These are phyloP conservation scores for Euphonia xanthogaster DNA, from an alignment of 2,797 vertebrate species.

Conservation along the genomic window DNA sequence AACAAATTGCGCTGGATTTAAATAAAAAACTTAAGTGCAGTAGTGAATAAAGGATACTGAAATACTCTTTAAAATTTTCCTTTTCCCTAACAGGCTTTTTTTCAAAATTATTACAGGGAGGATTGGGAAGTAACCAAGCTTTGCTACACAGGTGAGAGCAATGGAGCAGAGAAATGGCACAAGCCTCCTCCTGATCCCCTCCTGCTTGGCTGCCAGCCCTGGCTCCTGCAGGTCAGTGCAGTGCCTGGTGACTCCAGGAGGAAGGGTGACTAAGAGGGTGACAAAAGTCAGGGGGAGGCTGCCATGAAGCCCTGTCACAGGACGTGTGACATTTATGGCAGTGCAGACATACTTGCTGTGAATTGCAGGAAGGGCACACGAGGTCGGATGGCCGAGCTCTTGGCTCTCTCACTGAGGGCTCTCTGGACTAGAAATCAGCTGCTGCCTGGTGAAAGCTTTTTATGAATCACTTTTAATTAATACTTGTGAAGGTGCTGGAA, in stretches of 20 bases:
- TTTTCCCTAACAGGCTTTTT: background rate
- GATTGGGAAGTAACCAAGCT: background rate
- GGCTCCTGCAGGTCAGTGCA: background rate
- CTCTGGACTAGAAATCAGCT: background rate
- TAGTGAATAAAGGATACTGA: background rate
- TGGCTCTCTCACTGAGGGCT: background rate
- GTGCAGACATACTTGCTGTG: background rate
- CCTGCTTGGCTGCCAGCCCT: background rate
- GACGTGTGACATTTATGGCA: background rate
- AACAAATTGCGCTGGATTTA: background rate
- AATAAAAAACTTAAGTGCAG: background rate
- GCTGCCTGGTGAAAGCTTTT: background rate
- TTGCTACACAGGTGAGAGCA: background rate
- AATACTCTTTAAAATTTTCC: background rate
- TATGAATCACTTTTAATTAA: background rate
- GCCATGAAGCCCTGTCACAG: background rate
- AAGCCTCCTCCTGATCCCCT: fast-evolving
- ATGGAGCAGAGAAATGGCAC: background rate
- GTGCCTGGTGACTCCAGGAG: background rate
- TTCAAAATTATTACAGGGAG: background rate
- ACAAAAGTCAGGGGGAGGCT: background rate
- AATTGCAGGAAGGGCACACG: background rate
- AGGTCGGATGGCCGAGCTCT: background rate
- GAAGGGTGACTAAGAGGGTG: background rate
- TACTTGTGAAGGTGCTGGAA: background rate